Evolutionary conservation across 1,140 invertebrate genomes (phyloP), one percentile per base, ranked within the genome.

Genomic region (Calycopis cecrops): DNA sequence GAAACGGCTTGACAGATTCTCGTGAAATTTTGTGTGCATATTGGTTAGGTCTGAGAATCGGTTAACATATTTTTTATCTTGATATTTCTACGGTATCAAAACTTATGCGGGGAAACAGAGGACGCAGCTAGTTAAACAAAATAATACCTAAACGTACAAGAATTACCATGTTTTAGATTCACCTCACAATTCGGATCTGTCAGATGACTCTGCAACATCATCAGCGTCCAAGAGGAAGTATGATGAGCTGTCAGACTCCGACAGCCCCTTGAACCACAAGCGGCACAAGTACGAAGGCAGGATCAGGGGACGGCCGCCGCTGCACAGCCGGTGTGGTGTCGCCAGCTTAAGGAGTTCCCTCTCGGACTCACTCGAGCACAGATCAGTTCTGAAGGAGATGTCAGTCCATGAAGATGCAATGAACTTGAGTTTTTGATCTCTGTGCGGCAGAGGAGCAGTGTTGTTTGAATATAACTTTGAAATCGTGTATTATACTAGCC

Each of bases 191-290:
- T 65, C 67, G 7, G 16, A 52, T 21, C 51, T 61, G 0, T 69
- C 59, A 8, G 62, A 69, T 33, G 63, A 72, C 3, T 68, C 72
- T 35, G 79, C 80, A n/a, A 86, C 84, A 35, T 82, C 80, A n/a
- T 87, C 84, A 35, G 65, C 75, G 9, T 72, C 71, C 0, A 88
- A 88, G 57, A 65, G 85, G 3, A 88, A 88, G 53, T 77, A 73
- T 34, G 67, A 78, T 8, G 75, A 84, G n/a, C 52, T 81, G 35
- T 74, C 75, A 0, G 80, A 85, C 40, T 60, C 62, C 0, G 37
- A 67, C 7, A 88, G 85, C 55, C 85, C 85, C 0, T 35, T 87
- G 9, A 86, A 81, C 53, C 76, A 86, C 55, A 88, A 88, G 35
- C 70, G 76, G 4, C 72, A 84, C 9, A 87, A 81, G 38, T 88